Conservation (phyloP, 2,888 invertebrate genomes). For the Vanessa cardui region DNA sequence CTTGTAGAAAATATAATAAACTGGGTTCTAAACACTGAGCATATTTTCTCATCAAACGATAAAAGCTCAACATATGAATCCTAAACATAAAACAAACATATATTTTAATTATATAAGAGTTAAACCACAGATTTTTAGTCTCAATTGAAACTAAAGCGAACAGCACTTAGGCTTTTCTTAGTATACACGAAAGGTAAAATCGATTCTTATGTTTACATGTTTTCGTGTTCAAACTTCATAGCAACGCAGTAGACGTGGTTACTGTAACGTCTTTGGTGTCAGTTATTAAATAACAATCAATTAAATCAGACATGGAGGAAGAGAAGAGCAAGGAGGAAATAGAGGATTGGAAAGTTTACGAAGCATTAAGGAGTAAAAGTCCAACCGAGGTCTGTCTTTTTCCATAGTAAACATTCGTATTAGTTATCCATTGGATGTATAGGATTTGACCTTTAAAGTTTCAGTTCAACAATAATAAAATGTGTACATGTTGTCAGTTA, state of each 20-base stretch:
- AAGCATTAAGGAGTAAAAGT: constrained; percentile 84
- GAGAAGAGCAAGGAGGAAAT: constrained; percentile 69
- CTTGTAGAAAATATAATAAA: too few relatives aligned
- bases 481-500: too few relatives aligned
- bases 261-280: constrained; percentile 8
- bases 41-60: too few relatives aligned
- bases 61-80: too few relatives aligned
- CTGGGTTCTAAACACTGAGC: too few relatives aligned
- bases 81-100: too few relatives aligned
- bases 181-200: constrained; percentile 39
- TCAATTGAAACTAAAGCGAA: not conserved
- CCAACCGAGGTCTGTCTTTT: constrained; percentile 75
- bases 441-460: too few relatives aligned
- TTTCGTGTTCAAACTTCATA: constrained; percentile 52
- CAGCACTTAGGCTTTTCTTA: not conserved
- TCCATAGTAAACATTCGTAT: too few relatives aligned
- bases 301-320: constrained; percentile 60
- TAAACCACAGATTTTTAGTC: too few relatives aligned
- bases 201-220: constrained; percentile 59
- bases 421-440: too few relatives aligned
- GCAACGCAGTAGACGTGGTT: constrained; percentile 48
- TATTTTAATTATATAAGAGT: too few relatives aligned
- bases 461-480: too few relatives aligned
- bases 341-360: constrained; percentile 90
- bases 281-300: constrained; percentile 19